Conservation (phyloP, 2,888 invertebrate species). For the Latrodectus elegans region DNA sequence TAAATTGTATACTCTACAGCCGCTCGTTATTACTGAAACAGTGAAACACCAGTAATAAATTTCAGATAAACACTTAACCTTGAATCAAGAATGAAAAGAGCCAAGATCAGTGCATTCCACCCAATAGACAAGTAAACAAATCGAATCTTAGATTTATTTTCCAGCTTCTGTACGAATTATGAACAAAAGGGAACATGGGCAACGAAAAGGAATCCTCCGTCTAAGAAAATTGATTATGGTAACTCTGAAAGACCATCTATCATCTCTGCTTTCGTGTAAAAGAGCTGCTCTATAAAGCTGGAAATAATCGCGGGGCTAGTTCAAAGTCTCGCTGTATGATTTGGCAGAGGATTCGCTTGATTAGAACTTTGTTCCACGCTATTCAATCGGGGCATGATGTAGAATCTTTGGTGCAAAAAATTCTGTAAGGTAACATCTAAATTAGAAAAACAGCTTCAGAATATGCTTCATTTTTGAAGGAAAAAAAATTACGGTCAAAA, state of each 20-base stretch:
- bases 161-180: slow-evolving; percentile 9
- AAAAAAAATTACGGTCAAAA: no score
- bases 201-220: slow-evolving; percentile 17
- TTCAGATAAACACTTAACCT: no score
- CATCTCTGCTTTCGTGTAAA: slow-evolving; percentile 22
- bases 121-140: slow-evolving; percentile 9
- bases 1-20: no score
- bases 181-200: slow-evolving; percentile 33
- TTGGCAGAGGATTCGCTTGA: no score
- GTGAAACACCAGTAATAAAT: no score
- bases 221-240: slow-evolving; percentile 31
- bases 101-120: not conserved
- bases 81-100: not conserved
- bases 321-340: not conserved
- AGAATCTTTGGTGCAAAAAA: no score
- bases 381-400: no score
- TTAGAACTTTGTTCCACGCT: no score
- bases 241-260: slow-evolving; percentile 30
- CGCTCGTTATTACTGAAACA: no score
- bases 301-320: slow-evolving; percentile 26
- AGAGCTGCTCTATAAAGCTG: slow-evolving; percentile 18
- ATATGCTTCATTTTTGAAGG: no score
- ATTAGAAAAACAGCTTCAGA: no score
- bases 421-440: no score
- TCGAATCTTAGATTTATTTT: slow-evolving; percentile 1